Percentiles rank a stretch among this genome's conserved stretches.
Evolutionary conservation across 2,888 invertebrate species (phyloP).

Genomic region (Cremastobaeus sp.): DNA sequence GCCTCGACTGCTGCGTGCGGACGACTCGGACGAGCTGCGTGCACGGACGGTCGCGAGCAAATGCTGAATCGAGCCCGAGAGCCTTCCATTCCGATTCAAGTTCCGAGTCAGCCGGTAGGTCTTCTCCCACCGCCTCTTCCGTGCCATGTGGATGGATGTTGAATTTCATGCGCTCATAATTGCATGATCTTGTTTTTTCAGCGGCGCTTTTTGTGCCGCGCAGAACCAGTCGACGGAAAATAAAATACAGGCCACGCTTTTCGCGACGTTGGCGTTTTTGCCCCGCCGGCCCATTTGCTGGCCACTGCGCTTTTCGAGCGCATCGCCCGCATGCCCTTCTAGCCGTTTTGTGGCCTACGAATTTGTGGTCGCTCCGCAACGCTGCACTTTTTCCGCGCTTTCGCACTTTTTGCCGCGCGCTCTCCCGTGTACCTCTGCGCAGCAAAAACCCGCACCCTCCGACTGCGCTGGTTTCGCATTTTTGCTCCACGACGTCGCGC

Average conservation of each 20-base stretch:
- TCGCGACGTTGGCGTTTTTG: too few relatives aligned
- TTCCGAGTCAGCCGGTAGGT: constrained; percentile 61
- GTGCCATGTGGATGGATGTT: constrained; percentile 59
- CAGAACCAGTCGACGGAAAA: background rate
- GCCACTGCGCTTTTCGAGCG: too few relatives aligned
- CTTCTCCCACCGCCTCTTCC: constrained; percentile 56
- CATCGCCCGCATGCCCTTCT: too few relatives aligned
- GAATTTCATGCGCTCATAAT: constrained; percentile 58
- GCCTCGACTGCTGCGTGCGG: constrained; percentile 37
- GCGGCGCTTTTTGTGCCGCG: constrained; percentile 18
- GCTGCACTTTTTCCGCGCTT: too few relatives aligned
- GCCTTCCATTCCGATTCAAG: constrained; percentile 59
- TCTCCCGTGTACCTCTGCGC: too few relatives aligned
- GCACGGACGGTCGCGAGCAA: constrained; percentile 50
- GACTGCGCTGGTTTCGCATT: too few relatives aligned
- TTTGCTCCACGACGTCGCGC: too few relatives aligned
- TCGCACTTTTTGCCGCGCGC: too few relatives aligned
- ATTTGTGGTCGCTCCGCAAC: too few relatives aligned
- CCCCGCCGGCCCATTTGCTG: too few relatives aligned
- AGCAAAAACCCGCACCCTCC: too few relatives aligned
- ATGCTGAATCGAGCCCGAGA: constrained; percentile 57
- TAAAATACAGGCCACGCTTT: background rate
- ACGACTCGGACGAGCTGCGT: constrained; percentile 29
- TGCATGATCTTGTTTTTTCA: constrained; percentile 36
- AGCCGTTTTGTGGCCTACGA: too few relatives aligned